Base-by-base conservation (phyloP, 92 coral and sea anemone genomes). In the Scolanthus callimorphus region DNA sequence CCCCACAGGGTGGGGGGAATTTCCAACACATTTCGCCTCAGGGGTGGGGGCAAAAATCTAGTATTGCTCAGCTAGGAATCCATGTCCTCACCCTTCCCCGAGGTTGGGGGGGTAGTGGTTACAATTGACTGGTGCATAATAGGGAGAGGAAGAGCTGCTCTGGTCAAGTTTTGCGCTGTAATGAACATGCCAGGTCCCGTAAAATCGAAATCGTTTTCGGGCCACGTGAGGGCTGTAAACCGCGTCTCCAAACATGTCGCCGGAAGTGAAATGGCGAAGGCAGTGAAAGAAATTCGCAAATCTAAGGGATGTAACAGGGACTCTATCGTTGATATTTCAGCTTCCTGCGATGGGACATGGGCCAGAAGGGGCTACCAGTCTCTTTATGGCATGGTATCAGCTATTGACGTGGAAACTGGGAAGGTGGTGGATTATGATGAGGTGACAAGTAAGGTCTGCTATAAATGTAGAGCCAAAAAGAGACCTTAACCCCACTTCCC, bases 281-380 rank as follows among this genome's bases (percentile, higher is more conserved):
- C 81, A 25, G 81, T 53, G 11, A 39, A 31, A 26, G 68, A 74
- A 29, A 21, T 74, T 19, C n/a, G 81, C 8, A 46, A 46, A 4
- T 11, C 52, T 46, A 46, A 46, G 52, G 64, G 11, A 38, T 23
- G 55, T n/a, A 38, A 49, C 11, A 56, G 28, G 23, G 65, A 58
- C 20, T 57, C 41, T 49, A 55, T 24, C 17, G 48, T 47, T 4
- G 68, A 74, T 25, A 29, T 74, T 4, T 31, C 67, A 25, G 69
- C 65, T 12, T 74, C 81, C 12, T 58, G 81, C 30, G 74, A 65
- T 57, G 66, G 67, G 0, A 73, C 73, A 49, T 73, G 80, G 60
- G 80, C 80, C 47, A 75, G 62, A 55, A 65, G 81, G 56, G 69
- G 81, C 13, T 74, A 63, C 25, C 81, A 74, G 73, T 74, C 81